These are phyloP conservation scores for Drymodes brunneopygia DNA, from an alignment of 2,113 vertebrate genomes.

Conservation along the genomic window DNA sequence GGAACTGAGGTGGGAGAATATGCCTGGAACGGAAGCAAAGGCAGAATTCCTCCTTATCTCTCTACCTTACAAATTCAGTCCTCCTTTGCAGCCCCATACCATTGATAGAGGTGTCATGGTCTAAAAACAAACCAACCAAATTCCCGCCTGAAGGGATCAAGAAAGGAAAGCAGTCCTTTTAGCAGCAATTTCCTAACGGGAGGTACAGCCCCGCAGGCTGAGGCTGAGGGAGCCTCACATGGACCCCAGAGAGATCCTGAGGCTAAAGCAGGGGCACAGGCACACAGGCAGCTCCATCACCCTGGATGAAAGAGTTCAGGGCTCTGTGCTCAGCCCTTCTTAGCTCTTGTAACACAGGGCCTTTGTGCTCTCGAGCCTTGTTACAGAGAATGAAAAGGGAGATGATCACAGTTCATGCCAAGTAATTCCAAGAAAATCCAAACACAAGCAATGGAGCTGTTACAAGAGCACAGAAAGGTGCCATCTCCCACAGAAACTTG, in stretches of 20 bases:
- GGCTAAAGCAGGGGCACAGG: not conserved
- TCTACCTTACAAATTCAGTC: not conserved
- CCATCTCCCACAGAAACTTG: not conserved
- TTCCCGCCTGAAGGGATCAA: not conserved
- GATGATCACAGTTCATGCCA: fast-evolving
- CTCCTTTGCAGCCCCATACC: not conserved
- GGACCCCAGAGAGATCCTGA: not conserved
- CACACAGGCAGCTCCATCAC: not conserved
- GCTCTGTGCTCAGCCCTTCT: not conserved
- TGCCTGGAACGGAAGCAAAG: not conserved
- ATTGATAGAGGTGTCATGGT: not conserved
- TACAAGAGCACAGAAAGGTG: not conserved
- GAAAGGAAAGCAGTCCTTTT: not conserved
- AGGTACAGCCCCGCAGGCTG: fast-evolving
- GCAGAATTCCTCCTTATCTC: not conserved
- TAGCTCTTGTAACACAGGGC: not conserved
- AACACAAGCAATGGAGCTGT: not conserved
- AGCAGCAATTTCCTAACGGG: fast-evolving
- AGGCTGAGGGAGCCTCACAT: fast-evolving
- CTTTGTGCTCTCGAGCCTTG: not conserved
- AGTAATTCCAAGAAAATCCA: not conserved
- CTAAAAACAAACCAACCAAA: not conserved
- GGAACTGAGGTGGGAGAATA: not conserved
- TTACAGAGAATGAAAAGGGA: not conserved
- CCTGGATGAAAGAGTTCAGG: not conserved